These are phyloP conservation scores for Diploptera punctata DNA, from an alignment of 2,888 invertebrate genomes.

Conservation along the genomic window DNA sequence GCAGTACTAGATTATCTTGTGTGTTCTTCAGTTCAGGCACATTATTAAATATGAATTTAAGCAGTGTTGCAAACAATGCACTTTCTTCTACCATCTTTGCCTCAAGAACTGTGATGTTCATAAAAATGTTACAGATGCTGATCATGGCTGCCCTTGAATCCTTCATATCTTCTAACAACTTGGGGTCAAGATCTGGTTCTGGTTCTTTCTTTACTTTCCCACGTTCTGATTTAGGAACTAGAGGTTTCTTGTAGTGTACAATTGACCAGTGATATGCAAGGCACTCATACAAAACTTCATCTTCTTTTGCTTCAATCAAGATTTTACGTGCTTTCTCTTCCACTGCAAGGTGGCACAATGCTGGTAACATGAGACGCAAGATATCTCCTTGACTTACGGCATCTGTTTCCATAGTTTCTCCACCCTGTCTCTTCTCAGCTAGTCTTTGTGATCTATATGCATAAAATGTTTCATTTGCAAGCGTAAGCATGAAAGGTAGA, in stretches of 20 bases:
- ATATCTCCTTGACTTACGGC: constrained; percentile 72
- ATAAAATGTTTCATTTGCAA: constrained; percentile 84
- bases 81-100: constrained; percentile 82
- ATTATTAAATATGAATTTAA: constrained; percentile 86
- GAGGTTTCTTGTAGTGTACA: constrained; percentile 83
- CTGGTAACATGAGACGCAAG: constrained; percentile 83
- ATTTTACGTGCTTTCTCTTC: constrained; percentile 88
- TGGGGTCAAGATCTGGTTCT: constrained; percentile 75
- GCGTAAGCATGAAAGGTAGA: constrained; percentile 79
- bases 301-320: constrained; percentile 77
- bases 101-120: constrained; percentile 91
- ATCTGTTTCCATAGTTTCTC: constrained; percentile 51
- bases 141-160: constrained; percentile 86
- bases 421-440: constrained; percentile 67
- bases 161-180: constrained; percentile 80
- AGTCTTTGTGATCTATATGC: constrained; percentile 71
- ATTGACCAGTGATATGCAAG: constrained; percentile 86
- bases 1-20: constrained; percentile 82
- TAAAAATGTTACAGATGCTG: constrained; percentile 88
- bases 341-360: constrained; percentile 88
- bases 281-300: constrained; percentile 80
- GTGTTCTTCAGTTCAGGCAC: constrained; percentile 83
- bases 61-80: constrained; percentile 74
- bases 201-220: constrained; percentile 77
- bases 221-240: constrained; percentile 80